Percentiles rank a stretch among this genome's conserved stretches.
Conservation (phyloP, 1,140 invertebrate species). For the Reticulitermes speratus region DNA sequence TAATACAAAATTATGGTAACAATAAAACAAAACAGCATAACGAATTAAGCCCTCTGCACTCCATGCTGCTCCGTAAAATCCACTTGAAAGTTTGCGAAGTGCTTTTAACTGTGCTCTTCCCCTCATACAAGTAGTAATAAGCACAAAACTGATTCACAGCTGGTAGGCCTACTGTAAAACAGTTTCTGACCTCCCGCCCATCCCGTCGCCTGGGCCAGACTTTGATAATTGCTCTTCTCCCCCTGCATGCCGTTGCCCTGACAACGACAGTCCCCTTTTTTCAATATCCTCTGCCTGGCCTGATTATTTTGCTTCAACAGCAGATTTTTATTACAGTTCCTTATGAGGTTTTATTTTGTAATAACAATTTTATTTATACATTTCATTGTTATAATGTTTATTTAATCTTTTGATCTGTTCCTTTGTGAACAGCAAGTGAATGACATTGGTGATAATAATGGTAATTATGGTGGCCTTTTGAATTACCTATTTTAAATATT, state of each 20-base stretch:
- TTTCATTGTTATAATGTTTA: not conserved
- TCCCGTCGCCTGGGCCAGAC: not conserved
- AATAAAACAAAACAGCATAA: too few relatives aligned
- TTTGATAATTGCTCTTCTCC: not conserved
- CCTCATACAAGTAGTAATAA: too few relatives aligned
- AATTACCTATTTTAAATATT: too few relatives aligned
- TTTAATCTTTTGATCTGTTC: not conserved
- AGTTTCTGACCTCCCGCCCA: too few relatives aligned
- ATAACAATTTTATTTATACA: not conserved
- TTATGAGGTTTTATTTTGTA: not conserved
- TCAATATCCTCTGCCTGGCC: not conserved
- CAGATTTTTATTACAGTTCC: not conserved
- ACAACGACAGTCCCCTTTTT: not conserved
- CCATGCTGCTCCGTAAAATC: too few relatives aligned
- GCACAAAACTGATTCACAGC: too few relatives aligned
- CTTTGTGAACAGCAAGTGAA: not conserved
- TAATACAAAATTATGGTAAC: too few relatives aligned
- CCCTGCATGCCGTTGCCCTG: not conserved
- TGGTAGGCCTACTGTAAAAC: too few relatives aligned
- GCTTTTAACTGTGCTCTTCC: too few relatives aligned
- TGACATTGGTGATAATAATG: not conserved
- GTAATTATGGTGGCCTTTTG: not conserved
- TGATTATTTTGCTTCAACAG: not conserved
- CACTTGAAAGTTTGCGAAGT: too few relatives aligned
- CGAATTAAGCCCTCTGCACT: too few relatives aligned